phyloP scores from a whole-genome alignment of 2,113 vertebrate genomes.

The Alces alces region DNA sequence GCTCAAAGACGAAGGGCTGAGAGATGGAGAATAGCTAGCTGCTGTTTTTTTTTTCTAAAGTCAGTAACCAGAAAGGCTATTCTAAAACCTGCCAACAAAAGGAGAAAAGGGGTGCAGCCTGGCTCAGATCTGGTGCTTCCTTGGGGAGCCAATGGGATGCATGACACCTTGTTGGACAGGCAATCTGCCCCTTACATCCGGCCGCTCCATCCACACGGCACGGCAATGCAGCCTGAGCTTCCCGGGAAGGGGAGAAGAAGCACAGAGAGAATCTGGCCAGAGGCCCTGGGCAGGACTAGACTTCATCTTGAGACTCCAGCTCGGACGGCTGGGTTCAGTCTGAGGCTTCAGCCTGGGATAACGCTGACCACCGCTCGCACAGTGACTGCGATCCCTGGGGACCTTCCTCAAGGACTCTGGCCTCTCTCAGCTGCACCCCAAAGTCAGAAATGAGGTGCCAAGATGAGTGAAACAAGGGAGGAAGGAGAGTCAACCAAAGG shows the following conservation, averaged over 20 bases:
- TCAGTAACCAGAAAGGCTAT: not conserved
- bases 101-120: not conserved
- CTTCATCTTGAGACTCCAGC: not conserved
- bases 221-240: rapidly evolving
- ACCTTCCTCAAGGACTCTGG: not conserved
- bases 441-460: not conserved
- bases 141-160: no score
- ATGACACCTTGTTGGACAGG: not conserved
- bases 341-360: not conserved
- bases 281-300: not conserved
- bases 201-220: not conserved
- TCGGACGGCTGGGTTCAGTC: rapidly evolving
- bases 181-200: not conserved
- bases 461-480: not conserved
- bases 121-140: not conserved
- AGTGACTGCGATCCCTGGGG: not conserved
- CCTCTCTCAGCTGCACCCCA: not conserved
- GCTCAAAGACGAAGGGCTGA: not conserved
- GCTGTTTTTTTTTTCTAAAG: not conserved
- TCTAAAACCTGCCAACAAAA: not conserved
- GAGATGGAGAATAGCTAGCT: not conserved
- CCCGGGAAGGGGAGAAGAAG: rapidly evolving
- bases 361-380: not conserved
- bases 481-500: not conserved
- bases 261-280: not conserved